Percentiles rank a stretch among this genome's conserved stretches.
Evolutionary conservation across 2,888 invertebrate genomes (phyloP).

Genomic region (Germaria angustata): DNA sequence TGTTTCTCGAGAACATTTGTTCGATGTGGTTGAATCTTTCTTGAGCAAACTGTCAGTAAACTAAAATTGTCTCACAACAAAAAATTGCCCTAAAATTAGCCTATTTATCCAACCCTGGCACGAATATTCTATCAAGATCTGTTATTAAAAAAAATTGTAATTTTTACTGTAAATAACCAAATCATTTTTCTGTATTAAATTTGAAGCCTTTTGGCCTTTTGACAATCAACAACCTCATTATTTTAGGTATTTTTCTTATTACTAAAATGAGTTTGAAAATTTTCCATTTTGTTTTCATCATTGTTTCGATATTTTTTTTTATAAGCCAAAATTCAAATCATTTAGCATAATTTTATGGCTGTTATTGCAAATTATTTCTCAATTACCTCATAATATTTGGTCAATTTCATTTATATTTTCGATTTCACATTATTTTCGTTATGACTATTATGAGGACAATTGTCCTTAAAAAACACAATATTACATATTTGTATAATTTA

Average conservation of each 20-base stretch:
- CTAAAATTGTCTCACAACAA: too few species aligned
- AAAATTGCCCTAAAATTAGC: too few species aligned
- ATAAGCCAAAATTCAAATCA: constrained; percentile 33
- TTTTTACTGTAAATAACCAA: too few species aligned
- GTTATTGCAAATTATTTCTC: constrained; percentile 64
- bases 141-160: too few species aligned
- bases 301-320: not conserved
- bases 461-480: constrained; percentile 21
- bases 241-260: constrained; percentile 31
- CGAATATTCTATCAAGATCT: too few species aligned
- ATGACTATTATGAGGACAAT: constrained; percentile 18
- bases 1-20: too few species aligned
- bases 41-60: too few species aligned
- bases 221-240: constrained; percentile 28
- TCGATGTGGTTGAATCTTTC: too few species aligned
- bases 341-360: constrained; percentile 59
- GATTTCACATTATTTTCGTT: constrained; percentile 20
- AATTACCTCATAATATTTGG: constrained; percentile 62
- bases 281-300: not conserved
- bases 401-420: constrained; percentile 54
- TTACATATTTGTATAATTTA: constrained; percentile 35
- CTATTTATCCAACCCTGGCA: too few species aligned
- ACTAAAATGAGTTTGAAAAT: not conserved
- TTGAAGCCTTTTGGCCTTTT: constrained; percentile 33
- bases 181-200: not conserved